Base-by-base conservation (phyloP, 1,140 invertebrate species). In the Lasaia peninsularis region DNA sequence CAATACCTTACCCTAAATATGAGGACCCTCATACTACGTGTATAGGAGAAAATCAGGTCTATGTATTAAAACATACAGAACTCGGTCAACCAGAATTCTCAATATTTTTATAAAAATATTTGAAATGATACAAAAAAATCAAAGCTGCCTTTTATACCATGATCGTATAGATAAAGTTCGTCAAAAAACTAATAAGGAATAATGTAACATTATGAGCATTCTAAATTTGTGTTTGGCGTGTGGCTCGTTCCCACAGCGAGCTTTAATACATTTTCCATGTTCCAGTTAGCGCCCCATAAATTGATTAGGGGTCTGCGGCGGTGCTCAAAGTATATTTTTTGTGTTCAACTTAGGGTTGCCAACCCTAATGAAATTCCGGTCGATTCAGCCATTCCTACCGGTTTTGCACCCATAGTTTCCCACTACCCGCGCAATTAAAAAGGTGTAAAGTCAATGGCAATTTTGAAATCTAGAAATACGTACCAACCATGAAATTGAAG, bases 211-310 rank as follows among this genome's bases (percentile, higher is more conserved):
- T 77, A 78, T 72, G 69, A 71, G 68, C 71, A 65, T 80, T 69
- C 59, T 56, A 75, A 73, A 65, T 67, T 60, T 67, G 68, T 74
- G 73, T 81, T 77, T 75, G 74, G 69, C 72, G 73, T 78, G 71
- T 71, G 75, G 59, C 68, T 73, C 65, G 79, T 86, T 86, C 83
- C 81, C 84, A 85, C 85, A 86, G 71, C 72, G 71, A 61, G 79
- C 81, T 86, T 86, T 88, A 88, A 86, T 86, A 88, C 85, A 88
- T 86, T 86, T 88, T 88, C 80, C 81, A 67, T 88, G 85, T 88
- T 82, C 81, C 81, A 86, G 83, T 88, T 88, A 88, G 85, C 85
- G 81, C 83, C 80, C 75, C 83, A 85, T 88, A 88, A 88, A 88
- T 88, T 88, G 83, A 88, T 88, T 85, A 84, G 75, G 80, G 80